Base-by-base conservation (phyloP, 2,888 invertebrate species). In the Dasysyrphus albostriatus region DNA sequence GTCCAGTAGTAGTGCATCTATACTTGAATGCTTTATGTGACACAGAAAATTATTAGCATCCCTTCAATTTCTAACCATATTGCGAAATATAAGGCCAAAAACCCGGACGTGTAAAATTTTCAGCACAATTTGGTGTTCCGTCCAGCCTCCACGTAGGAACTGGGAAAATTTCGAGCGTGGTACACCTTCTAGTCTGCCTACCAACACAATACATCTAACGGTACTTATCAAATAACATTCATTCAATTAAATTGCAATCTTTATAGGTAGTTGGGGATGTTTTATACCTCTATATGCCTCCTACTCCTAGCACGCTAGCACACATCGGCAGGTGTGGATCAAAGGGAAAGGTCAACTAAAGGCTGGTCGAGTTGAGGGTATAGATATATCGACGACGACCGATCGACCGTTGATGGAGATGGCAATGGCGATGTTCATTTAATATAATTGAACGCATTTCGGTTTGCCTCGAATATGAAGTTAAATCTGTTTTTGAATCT, bases 401-500 rank as follows among this genome's bases (percentile, higher is more conserved):
- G 12, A 3, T 3, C 51, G 10, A 14, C 29, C 29, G 29, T 12
- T 10, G 54, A 47, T 24, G 34, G 34, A 34, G 44, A 29, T 54
- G 49, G 37, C 49, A 16, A 39, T 39, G 42, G 10, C 44, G 34
- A 58, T 73, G 80, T 76, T 39, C 76, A 77, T 85, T 85, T 81
- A 85, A 81, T 85, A 85, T 81, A 81, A 85, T 82, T 77, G 77
- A 81, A 85, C 85, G 77, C 77, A 82, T 78, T 81, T 73, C 58
- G 85, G 85, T 85, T 85, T 39, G 87, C 87, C 87, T 83, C 83
- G 79, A 83, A 87, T 75, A 83, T 79, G 83, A 65, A 75, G 87
- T 74, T 79, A 87, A 87, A 87, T 87, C 83, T 87, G 87, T 83
- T 87, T 87, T 83, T 87, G 87, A 87, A 87, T 83, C 78, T 75